These are phyloP conservation scores for Dicranocentrus wangi DNA, from an alignment of 2,888 invertebrate genomes.

Conservation along the genomic window DNA sequence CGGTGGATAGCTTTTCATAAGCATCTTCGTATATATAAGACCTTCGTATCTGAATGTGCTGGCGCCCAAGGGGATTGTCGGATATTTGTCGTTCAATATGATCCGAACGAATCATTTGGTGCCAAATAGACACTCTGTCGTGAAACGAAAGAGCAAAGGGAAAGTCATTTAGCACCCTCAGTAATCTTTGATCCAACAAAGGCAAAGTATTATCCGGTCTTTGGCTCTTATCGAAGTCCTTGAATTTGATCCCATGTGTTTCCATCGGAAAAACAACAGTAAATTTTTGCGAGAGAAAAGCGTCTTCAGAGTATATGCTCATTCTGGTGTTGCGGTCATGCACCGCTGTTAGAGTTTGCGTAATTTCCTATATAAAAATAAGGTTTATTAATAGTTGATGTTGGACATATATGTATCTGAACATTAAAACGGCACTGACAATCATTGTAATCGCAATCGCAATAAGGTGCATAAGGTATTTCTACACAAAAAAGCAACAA, in stretches of 20 bases:
- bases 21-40: constrained; percentile 99
- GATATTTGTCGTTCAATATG: constrained; percentile 80
- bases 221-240: constrained; percentile 31
- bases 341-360: constrained; percentile 85
- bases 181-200: constrained; percentile 76
- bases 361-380: constrained; percentile 78
- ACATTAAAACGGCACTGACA: too few species aligned
- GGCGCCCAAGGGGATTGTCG: constrained; percentile 77
- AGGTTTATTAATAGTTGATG: not conserved
- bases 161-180: constrained; percentile 91
- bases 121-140: constrained; percentile 89
- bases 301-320: constrained; percentile 82
- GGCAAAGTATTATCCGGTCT: constrained; percentile 77
- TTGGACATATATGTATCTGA: not conserved
- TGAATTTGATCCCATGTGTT: constrained; percentile 75
- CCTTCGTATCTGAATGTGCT: constrained; percentile 86
- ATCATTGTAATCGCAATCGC: too few species aligned
- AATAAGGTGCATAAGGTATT: too few species aligned
- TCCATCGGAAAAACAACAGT: constrained; percentile 73
- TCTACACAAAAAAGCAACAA: constrained; percentile 64
- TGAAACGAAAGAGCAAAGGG: constrained; percentile 96
- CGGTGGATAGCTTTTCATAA: constrained; percentile 91
- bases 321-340: constrained; percentile 90
- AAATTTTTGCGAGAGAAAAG: constrained; percentile 80
- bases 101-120: constrained; percentile 81